These are phyloP conservation scores for Cataglyphis hispanica DNA, from an alignment of 1,140 invertebrate species.

Conservation along the genomic window DNA sequence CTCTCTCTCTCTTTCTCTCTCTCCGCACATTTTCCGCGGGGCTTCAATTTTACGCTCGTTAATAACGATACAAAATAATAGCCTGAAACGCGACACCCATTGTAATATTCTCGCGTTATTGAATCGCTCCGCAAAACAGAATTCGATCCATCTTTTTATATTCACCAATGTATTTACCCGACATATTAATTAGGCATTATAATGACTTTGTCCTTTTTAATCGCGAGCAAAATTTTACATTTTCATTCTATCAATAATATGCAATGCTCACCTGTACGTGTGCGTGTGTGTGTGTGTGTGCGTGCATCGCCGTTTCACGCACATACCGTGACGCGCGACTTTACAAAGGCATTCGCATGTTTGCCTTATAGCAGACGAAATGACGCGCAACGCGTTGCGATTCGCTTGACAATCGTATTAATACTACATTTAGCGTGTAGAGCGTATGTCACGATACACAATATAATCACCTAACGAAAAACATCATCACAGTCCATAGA, in stretches of 20 bases:
- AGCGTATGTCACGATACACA: neutral
- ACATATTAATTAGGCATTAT: slow-evolving; percentile 57
- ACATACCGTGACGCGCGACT: neutral
- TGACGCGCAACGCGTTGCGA: slow-evolving; percentile 39
- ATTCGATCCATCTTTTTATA: slow-evolving; percentile 64
- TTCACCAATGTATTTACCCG: slow-evolving; percentile 56
- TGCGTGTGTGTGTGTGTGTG: neutral
- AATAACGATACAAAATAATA: slow-evolving; percentile 65
- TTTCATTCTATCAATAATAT: slow-evolving; percentile 43
- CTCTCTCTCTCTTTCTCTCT: neutral
- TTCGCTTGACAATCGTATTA: slow-evolving; percentile 52
- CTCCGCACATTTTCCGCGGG: slow-evolving; percentile 45
- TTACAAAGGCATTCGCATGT: slow-evolving; percentile 32
- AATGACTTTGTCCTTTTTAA: slow-evolving; percentile 60
- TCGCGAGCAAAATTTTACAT: slow-evolving; percentile 44
- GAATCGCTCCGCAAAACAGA: slow-evolving; percentile 62
- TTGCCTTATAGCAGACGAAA: slow-evolving; percentile 53
- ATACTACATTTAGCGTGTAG: slow-evolving; percentile 35
- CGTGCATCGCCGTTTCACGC: neutral
- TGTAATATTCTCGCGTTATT: slow-evolving; percentile 64
- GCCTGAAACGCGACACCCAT: slow-evolving; percentile 59
- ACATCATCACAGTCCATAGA: neutral
- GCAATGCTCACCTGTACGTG: neutral
- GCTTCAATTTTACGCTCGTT: slow-evolving; percentile 65
- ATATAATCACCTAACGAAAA: slow-evolving; percentile 32